A percentile compares a stretch with the other conserved stretches of the same genome.
Conservation (phyloP, 2,888 invertebrate species). For the Parelbella ahira region DNA sequence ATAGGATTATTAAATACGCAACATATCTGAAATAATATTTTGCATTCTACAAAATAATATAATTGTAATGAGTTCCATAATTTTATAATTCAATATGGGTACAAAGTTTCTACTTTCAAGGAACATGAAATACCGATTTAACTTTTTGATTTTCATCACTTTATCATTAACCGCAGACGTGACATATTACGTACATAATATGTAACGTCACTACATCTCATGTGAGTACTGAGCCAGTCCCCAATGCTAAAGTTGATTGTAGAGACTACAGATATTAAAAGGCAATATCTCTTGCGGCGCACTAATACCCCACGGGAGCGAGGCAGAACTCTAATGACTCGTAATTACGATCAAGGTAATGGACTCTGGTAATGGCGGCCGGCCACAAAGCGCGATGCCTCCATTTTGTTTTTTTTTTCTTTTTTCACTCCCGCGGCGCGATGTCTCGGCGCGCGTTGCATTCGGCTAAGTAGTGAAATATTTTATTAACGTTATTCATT, state of each 20-base stretch:
- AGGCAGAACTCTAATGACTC: constrained; percentile 61
- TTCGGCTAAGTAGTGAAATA: constrained; percentile 15
- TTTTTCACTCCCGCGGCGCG: constrained; percentile 31
- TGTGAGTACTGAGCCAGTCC: too few relatives aligned
- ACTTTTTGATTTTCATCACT: too few relatives aligned
- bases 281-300: constrained; percentile 51
- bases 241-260: constrained; percentile 36
- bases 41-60: too few relatives aligned
- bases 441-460: constrained; percentile 13
- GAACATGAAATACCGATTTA: too few relatives aligned
- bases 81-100: too few relatives aligned
- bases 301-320: constrained; percentile 57
- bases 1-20: too few relatives aligned
- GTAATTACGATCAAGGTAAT: constrained; percentile 72
- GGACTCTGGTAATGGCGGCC: constrained; percentile 64
- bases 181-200: too few relatives aligned
- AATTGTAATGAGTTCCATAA: too few relatives aligned
- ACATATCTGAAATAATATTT: too few relatives aligned
- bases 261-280: constrained; percentile 54
- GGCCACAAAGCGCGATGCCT: constrained; percentile 57
- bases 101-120: too few relatives aligned
- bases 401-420: constrained; percentile 56
- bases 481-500: constrained; percentile 24
- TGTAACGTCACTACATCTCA: neutral
- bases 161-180: too few relatives aligned